Percentiles rank a stretch among this genome's conserved stretches.
Conservation (phyloP, 2,113 vertebrate genomes). For the Gadus macrocephalus region DNA sequence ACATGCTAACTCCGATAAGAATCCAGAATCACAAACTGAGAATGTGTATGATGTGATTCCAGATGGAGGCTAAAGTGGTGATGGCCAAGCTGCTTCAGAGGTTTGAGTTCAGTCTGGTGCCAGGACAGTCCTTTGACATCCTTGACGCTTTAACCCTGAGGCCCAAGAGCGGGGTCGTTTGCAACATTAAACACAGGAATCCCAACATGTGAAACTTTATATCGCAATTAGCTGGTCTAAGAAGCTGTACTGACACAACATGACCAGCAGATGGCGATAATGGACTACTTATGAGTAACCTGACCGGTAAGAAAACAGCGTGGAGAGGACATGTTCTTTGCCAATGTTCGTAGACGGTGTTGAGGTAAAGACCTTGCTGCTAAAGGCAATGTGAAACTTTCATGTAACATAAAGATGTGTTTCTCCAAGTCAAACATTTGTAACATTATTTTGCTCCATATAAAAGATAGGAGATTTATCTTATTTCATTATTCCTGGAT, state of each 20-base stretch:
- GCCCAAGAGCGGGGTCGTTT: conserved; percentile 80
- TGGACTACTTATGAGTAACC: not conserved
- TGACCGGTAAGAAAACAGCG: too few relatives aligned
- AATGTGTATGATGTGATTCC: conserved; percentile 8
- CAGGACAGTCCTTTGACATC: conserved; percentile 79
- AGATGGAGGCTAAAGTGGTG: conserved; percentile 92
- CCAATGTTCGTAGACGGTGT: too few relatives aligned
- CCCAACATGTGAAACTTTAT: not conserved
- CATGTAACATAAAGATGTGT: too few relatives aligned
- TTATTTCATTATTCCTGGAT: too few relatives aligned
- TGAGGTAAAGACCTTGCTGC: too few relatives aligned
- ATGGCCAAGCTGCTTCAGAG: conserved; percentile 91
- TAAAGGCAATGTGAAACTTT: too few relatives aligned
- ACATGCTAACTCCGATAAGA: not conserved
- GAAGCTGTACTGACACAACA: not conserved
- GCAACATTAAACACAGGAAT: conserved; percentile 68
- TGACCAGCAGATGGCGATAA: not conserved
- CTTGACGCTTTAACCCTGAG: conserved; percentile 73
- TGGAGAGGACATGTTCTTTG: too few relatives aligned
- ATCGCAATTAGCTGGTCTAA: not conserved
- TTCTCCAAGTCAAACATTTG: too few relatives aligned
- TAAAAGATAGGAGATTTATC: too few relatives aligned
- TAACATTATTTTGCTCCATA: too few relatives aligned
- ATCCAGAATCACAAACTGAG: not conserved
- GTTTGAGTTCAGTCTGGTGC: conserved; percentile 79